phyloP scores from a whole-genome alignment of 2,113 vertebrate species.

The Entelurus aequoreus region DNA sequence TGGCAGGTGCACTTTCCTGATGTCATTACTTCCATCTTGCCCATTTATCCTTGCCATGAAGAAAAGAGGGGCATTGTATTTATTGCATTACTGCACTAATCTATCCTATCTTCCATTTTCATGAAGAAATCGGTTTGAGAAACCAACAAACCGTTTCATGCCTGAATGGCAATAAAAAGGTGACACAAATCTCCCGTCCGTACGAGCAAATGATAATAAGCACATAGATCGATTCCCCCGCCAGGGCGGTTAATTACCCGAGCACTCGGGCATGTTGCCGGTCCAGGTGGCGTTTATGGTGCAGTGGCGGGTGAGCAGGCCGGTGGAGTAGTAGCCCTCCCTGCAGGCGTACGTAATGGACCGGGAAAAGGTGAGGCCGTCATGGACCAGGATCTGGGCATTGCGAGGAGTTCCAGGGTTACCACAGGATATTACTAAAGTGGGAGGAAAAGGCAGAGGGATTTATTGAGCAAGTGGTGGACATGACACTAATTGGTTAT shows the following conservation, averaged over 20 bases:
- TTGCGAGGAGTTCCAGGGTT: slow-evolving; percentile 94
- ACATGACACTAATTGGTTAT: background rate
- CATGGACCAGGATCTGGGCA: slow-evolving; percentile 80
- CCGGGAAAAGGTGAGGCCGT: slow-evolving; percentile 86
- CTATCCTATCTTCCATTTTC: too few species aligned
- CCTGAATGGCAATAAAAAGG: background rate
- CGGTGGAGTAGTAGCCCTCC: slow-evolving; percentile 89
- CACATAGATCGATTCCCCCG: background rate
- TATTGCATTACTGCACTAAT: background rate
- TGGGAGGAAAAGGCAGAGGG: slow-evolving; percentile 4
- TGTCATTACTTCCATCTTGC: background rate
- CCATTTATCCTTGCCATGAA: background rate
- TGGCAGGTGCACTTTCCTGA: too few species aligned
- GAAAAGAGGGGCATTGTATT: background rate
- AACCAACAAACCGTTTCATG: background rate
- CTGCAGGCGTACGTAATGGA: slow-evolving; percentile 90
- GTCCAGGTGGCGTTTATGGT: slow-evolving; percentile 96
- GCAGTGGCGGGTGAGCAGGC: slow-evolving; percentile 90
- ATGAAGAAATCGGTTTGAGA: too few species aligned
- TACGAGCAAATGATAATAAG: background rate
- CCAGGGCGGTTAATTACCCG: slow-evolving; percentile 66
- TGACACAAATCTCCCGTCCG: background rate
- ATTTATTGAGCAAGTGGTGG: background rate
- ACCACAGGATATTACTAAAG: slow-evolving; percentile 88
- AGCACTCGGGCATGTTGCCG: slow-evolving; percentile 86